Evolutionary conservation across 1,140 invertebrate species (phyloP).

Genomic region (Callitettix versicolor): DNA sequence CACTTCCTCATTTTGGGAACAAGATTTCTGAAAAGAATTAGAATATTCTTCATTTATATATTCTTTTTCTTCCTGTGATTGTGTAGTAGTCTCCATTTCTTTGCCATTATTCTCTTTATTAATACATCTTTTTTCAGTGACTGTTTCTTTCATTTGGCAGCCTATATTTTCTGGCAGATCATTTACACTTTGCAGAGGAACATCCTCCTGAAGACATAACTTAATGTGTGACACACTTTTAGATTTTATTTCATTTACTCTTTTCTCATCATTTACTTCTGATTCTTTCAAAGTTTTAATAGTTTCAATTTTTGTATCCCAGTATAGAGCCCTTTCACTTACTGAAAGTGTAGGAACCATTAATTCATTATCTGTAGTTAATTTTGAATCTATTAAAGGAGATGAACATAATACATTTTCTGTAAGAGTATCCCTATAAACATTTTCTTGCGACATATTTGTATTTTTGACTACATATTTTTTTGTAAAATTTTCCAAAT

Average conservation of each 20-base stretch:
- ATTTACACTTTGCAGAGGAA: too few relatives aligned
- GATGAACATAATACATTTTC: too few relatives aligned
- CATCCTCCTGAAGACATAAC: too few relatives aligned
- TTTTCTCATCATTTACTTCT: too few relatives aligned
- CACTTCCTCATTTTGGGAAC: too few relatives aligned
- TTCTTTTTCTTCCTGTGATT: too few relatives aligned
- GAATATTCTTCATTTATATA: too few relatives aligned
- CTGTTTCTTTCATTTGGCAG: not conserved
- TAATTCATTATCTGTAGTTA: not conserved
- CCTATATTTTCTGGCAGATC: not conserved
- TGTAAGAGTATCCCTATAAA: too few relatives aligned
- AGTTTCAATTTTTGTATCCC: slow-evolving; percentile 5
- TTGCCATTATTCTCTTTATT: not conserved
- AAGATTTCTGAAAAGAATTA: too few relatives aligned
- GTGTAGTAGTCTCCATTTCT: not conserved
- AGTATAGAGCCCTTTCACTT: slow-evolving; percentile 1
- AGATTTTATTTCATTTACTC: not conserved
- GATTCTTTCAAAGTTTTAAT: not conserved
- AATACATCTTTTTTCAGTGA: not conserved
- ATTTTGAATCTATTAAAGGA: not conserved
- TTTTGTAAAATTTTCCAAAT: too few relatives aligned
- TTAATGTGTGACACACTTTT: not conserved
- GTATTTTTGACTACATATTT: too few relatives aligned
- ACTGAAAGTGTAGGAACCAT: not conserved
- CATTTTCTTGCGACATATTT: too few relatives aligned